Conservation (phyloP, 2,113 vertebrate species). For the Andinoacara biseriatus region DNA sequence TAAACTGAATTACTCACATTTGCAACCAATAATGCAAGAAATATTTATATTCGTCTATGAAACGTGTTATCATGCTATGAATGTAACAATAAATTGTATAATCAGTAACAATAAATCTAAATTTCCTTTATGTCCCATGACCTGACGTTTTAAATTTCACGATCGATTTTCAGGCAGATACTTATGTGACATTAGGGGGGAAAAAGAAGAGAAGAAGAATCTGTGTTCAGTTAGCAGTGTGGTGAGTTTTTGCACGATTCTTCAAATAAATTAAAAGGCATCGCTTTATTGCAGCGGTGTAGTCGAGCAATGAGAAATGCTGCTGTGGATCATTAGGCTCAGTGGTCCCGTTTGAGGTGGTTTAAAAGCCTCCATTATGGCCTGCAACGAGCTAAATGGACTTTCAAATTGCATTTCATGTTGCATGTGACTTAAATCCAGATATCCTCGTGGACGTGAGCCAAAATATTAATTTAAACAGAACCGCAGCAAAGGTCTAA, state of each 20-base stretch:
- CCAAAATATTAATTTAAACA: neutral
- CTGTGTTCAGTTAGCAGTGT: conserved; percentile 35
- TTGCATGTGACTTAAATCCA: conserved; percentile 18
- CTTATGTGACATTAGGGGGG: neutral
- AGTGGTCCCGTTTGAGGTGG: conserved; percentile 54
- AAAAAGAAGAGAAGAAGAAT: neutral
- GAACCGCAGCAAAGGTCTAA: neutral
- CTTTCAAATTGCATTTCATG: conserved; percentile 42
- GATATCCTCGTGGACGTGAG: conserved; percentile 6
- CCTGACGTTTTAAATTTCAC: neutral
- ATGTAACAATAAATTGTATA: neutral
- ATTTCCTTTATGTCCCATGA: neutral
- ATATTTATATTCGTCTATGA: neutral
- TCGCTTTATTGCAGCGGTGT: conserved; percentile 34
- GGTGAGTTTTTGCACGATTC: neutral
- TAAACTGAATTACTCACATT: neutral
- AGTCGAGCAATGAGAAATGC: conserved; percentile 36
- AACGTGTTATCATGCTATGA: neutral
- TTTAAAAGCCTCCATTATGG: conserved; percentile 43
- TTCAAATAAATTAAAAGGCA: conserved; percentile 34
- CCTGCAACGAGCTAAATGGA: conserved; percentile 36
- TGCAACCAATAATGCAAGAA: neutral
- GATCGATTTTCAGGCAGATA: conserved; percentile 29
- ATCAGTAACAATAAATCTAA: neutral
- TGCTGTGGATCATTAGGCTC: conserved; percentile 41